Percentiles rank a stretch among this genome's conserved stretches.
Evolutionary conservation across 2,797 vertebrate species (phyloP).

Genomic region (Gephyroberyx darwinii): DNA sequence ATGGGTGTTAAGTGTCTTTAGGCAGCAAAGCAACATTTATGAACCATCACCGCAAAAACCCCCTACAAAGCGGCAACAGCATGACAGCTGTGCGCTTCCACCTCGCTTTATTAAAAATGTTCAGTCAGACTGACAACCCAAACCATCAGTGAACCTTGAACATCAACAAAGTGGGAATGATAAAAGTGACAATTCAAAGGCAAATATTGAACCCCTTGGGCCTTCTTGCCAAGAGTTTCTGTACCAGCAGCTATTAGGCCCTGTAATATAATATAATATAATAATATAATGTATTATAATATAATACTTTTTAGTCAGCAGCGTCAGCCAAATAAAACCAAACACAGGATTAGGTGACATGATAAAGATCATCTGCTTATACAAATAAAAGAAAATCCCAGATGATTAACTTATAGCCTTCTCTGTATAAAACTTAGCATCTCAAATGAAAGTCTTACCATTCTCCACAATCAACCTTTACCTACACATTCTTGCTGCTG

Average conservation of each 20-base stretch:
- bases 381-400: constrained; percentile 5
- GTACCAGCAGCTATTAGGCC: constrained; percentile 3
- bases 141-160: constrained; percentile 35
- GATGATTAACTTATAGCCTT: constrained; percentile 6
- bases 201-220: constrained; percentile 20
- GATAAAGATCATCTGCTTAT: constrained; percentile 12
- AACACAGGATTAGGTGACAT: constrained; percentile 20
- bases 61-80: not conserved
- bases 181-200: constrained; percentile 17
- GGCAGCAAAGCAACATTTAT: constrained; percentile 17
- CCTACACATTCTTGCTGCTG: not conserved
- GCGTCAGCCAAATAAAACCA: constrained; percentile 16
- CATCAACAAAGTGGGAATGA: constrained; percentile 23
- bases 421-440: not conserved
- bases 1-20: constrained; percentile 28
- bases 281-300: not conserved
- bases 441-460: constrained; percentile 8
- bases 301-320: constrained; percentile 1
- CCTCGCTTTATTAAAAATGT: not conserved
- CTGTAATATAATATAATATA: not conserved
- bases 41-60: not conserved
- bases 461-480: not conserved
- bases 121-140: constrained; percentile 12
- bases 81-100: not conserved
- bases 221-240: constrained; percentile 2